These are phyloP conservation scores for Gymnogyps californianus DNA, from an alignment of 2,113 vertebrate genomes.

Conservation along the genomic window DNA sequence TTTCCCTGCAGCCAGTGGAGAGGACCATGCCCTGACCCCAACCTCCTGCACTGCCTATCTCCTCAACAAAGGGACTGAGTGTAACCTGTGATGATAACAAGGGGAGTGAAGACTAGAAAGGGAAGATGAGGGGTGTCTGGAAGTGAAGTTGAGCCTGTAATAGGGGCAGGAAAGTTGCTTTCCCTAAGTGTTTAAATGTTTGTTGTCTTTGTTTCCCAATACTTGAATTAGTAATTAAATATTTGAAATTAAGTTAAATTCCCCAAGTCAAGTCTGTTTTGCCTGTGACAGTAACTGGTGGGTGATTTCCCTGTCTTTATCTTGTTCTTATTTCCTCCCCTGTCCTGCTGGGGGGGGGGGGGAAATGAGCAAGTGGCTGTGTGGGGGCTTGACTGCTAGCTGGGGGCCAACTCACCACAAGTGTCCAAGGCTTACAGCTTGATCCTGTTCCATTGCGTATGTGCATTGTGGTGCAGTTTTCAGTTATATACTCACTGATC, in stretches of 20 bases:
- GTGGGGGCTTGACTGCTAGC: no score
- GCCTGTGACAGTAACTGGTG: no score
- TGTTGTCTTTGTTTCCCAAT: not conserved
- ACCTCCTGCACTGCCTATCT: not conserved
- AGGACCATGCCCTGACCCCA: rapidly evolving
- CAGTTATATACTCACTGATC: no score
- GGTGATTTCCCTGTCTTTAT: not conserved
- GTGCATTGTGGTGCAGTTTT: no score
- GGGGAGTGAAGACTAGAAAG: not conserved
- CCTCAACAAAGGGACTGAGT: not conserved
- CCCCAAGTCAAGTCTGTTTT: not conserved
- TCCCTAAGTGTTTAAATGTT: not conserved
- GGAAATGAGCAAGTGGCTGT: no score
- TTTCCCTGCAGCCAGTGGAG: no score
- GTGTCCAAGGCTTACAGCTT: no score
- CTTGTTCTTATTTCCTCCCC: no score
- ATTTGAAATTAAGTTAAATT: not conserved
- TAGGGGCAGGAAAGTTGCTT: not conserved
- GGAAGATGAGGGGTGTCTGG: not conserved
- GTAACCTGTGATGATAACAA: not conserved
- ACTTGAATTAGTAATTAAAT: not conserved
- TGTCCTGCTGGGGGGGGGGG: no score
- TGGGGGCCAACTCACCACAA: no score
- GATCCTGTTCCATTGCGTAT: no score
- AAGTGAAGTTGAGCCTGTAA: not conserved